Evolutionary conservation across 1,140 invertebrate genomes (phyloP).

Genomic region (Amphibalanus amphitrite): DNA sequence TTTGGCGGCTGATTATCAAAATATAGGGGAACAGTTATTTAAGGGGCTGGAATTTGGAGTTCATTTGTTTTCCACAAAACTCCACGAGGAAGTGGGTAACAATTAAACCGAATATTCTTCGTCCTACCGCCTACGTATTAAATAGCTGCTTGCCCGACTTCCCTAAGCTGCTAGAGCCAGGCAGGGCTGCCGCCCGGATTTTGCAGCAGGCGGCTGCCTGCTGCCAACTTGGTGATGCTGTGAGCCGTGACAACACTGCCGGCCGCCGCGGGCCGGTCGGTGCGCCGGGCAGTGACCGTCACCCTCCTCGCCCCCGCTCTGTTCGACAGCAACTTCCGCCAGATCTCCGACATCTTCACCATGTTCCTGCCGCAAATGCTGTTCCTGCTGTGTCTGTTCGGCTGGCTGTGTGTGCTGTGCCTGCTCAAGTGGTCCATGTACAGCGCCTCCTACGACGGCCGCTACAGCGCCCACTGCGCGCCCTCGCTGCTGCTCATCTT

Average conservation of each 20-base stretch:
- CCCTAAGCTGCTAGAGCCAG: background rate
- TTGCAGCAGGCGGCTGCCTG: background rate
- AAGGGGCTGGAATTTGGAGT: no score
- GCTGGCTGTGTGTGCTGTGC: constrained; percentile 74
- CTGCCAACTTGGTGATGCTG: background rate
- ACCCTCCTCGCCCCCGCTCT: constrained; percentile 10
- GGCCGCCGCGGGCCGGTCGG: background rate
- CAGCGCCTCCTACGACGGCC: constrained; percentile 32
- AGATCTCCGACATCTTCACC: constrained; percentile 48
- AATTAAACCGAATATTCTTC: no score
- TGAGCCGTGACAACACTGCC: background rate
- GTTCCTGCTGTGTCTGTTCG: constrained; percentile 64
- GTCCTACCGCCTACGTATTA: no score
- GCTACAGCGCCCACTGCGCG: constrained; percentile 46
- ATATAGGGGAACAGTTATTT: no score
- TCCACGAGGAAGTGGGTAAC: no score
- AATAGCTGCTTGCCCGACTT: no score
- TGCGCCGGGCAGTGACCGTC: constrained; percentile 13
- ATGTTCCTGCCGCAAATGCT: constrained; percentile 79
- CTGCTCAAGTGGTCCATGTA: constrained; percentile 80
- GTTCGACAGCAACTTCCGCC: constrained; percentile 56
- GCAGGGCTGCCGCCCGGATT: background rate
- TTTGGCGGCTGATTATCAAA: no score
- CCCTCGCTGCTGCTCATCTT: constrained; percentile 85
- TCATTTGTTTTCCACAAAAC: no score